Conservation (phyloP, 2,113 vertebrate genomes). For the Serilophus lunatus region DNA sequence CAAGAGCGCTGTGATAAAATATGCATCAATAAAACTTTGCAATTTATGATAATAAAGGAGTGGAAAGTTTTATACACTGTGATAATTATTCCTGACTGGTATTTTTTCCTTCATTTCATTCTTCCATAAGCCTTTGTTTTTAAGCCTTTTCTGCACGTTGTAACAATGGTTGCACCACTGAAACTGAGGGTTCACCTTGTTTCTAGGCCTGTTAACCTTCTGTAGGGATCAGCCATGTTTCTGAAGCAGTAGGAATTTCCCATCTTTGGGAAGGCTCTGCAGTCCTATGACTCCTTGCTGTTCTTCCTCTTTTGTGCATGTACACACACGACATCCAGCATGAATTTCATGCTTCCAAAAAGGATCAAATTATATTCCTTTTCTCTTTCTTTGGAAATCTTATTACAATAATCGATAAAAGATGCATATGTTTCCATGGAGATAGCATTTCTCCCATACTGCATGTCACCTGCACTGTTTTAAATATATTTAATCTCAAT, state of each 20-base stretch:
- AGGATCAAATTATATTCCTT: neutral
- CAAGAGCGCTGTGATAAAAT: constrained; percentile 78
- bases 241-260: neutral
- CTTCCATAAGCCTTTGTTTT: neutral
- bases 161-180: neutral
- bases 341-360: neutral
- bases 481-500: neutral
- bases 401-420: neutral
- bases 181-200: neutral
- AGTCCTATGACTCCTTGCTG: neutral
- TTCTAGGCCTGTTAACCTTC: neutral
- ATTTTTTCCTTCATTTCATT: neutral
- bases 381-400: neutral
- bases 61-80: constrained; percentile 56
- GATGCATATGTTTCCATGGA: neutral
- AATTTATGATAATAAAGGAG: constrained; percentile 73
- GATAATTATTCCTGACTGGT: constrained; percentile 64
- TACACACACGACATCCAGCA: neutral
- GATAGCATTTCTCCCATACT: neutral
- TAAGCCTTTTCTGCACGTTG: neutral
- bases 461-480: neutral
- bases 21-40: constrained; percentile 73
- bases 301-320: neutral
- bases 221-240: neutral
- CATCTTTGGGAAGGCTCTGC: neutral